Evolutionary conservation across 2,113 vertebrate genomes (phyloP), one percentile per base, ranked within the genome.

Genomic region (Chaetorhynchus papuensis): DNA sequence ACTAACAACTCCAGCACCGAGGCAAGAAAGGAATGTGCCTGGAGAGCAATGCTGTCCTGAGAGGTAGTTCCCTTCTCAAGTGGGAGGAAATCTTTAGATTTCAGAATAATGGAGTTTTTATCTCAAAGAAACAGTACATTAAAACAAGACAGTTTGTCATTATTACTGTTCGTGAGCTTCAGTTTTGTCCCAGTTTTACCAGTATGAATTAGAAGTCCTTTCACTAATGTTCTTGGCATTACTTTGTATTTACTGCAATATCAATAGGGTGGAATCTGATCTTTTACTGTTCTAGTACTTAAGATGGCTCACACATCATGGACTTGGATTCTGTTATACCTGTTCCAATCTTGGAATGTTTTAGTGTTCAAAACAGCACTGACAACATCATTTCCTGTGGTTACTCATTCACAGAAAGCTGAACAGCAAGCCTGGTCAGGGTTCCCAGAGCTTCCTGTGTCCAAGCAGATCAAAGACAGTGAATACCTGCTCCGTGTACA

Each of bases 221-320:
- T 66, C 35, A 56, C 15, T 54, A 69, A 77, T 19, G 30, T n/a
- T 86, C 68, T 15, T 60, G 4, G 21, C 27, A 65, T 64, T 79
- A 45, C 15, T 85, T 79, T 69, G 39, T 61, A 76, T 85, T 82
- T 87, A 68, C 35, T 83, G 47, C 44, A 53, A 28, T 26, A 70
- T 11, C 66, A 82, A 39, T 7, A 66, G 49, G 22, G 63, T 39
- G 20, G 45, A 61, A 92, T 61, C 57, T 39, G 15, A 61, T 44
- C 26, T 78, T 47, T 44, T 74, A 45, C 53, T 69, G 17, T 64
- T 69, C 20, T 39, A 42, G 27, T 31, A 71, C 24, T 52, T 60
- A 54, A 0, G 3, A 59, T 13, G 42, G 33, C 27, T 84, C 45
- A 75, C 30, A 21, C 0, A 3, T 14, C 24, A n/a, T 2, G 28